A percentile compares a stretch with the other conserved stretches of the same genome.
phyloP scores from a whole-genome alignment of 2,888 invertebrate genomes.

The Morpho achilles region DNA sequence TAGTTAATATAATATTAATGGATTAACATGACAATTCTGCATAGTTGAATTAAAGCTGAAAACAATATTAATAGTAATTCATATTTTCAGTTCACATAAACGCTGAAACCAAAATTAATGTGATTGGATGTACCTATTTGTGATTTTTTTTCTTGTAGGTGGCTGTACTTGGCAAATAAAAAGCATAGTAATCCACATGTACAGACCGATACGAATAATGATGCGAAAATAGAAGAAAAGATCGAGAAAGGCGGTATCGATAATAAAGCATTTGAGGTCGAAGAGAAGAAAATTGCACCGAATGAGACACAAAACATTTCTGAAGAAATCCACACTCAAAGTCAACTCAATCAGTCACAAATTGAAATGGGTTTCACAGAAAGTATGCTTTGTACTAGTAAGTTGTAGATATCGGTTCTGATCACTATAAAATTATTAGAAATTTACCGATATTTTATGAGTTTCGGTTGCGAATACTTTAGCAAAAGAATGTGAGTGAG shows the following conservation, averaged over 20 bases:
- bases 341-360: conserved; percentile 51
- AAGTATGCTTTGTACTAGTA: conserved; percentile 62
- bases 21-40: too few species aligned
- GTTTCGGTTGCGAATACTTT: too few species aligned
- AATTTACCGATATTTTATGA: background rate
- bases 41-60: too few species aligned
- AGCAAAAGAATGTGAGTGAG: background rate
- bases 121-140: too few species aligned
- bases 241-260: conserved; percentile 53
- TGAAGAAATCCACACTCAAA: conserved; percentile 36
- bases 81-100: too few species aligned
- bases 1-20: too few species aligned
- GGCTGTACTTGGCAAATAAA: conserved; percentile 84
- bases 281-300: conserved; percentile 45
- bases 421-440: background rate
- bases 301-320: conserved; percentile 7
- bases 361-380: conserved; percentile 66
- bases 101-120: too few species aligned
- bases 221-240: conserved; percentile 31
- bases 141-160: conserved; percentile 62
- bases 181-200: conserved; percentile 56
- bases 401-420: conserved; percentile 36
- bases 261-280: conserved; percentile 66
- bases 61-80: too few species aligned
- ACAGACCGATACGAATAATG: conserved; percentile 31